A percentile compares a stretch with the other conserved stretches of the same genome.
phyloP scores from a whole-genome alignment of 1,140 invertebrate species.

The Pararge aegeria region DNA sequence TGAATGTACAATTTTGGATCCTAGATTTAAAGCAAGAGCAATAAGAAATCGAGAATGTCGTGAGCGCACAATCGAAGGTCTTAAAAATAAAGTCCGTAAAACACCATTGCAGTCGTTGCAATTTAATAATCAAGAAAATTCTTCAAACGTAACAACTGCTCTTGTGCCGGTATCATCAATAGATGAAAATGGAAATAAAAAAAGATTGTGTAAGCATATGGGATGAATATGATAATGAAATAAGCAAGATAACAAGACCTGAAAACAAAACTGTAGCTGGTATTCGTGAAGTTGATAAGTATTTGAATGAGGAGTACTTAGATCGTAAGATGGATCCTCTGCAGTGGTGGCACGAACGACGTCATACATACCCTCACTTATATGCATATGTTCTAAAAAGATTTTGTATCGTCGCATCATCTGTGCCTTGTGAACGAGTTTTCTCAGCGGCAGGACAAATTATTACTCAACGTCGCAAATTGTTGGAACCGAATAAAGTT shows the following conservation, averaged over 20 bases:
- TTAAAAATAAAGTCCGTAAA: too few species aligned
- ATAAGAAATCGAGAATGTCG: too few species aligned
- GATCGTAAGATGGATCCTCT: constrained; percentile 20
- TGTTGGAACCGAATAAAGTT: too few species aligned
- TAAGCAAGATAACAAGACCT: neutral
- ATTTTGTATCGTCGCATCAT: constrained; percentile 35
- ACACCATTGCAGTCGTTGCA: too few species aligned
- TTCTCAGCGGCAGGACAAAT: constrained; percentile 36
- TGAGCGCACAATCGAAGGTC: too few species aligned
- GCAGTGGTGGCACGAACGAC: constrained; percentile 26
- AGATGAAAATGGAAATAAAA: too few species aligned
- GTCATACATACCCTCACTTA: constrained; percentile 28
- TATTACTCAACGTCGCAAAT: too few species aligned
- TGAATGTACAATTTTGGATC: too few species aligned
- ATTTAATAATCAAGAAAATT: too few species aligned
- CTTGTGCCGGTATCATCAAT: too few species aligned
- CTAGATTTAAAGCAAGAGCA: too few species aligned
- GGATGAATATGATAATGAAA: constrained; percentile 7
- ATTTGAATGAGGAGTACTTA: constrained; percentile 27
- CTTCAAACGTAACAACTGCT: too few species aligned
- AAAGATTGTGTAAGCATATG: constrained; percentile 5
- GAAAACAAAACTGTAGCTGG: constrained; percentile 21
- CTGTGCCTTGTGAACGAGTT: constrained; percentile 41
- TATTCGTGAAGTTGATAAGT: constrained; percentile 33
- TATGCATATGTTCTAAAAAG: constrained; percentile 32